phyloP scores from a whole-genome alignment of 1,140 invertebrate species.

The Zaprionus gabonicus region DNA sequence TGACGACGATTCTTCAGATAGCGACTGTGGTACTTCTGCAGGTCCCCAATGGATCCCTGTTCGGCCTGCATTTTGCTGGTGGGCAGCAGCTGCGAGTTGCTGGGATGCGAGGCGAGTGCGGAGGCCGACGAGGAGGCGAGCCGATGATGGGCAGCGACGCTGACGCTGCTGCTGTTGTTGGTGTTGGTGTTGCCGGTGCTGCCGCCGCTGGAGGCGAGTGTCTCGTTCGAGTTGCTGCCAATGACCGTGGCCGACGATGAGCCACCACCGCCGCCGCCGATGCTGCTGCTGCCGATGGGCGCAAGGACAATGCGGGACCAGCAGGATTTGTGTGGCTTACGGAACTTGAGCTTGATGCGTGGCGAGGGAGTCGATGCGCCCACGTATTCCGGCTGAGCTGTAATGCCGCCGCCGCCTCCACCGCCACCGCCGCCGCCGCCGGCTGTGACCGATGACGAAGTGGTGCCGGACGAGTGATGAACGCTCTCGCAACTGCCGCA shows the following conservation, averaged over 20 bases:
- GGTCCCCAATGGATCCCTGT: slow-evolving; percentile 93
- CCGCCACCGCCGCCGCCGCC: slow-evolving; percentile 19
- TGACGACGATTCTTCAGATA: slow-evolving; percentile 92
- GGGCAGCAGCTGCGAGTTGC: slow-evolving; percentile 84
- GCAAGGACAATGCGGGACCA: slow-evolving; percentile 79
- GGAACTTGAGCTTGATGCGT: slow-evolving; percentile 80
- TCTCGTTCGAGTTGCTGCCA: slow-evolving; percentile 81
- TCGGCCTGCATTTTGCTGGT: slow-evolving; percentile 92
- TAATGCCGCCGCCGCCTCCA: neutral
- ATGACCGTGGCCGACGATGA: slow-evolving; percentile 69
- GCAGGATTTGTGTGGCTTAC: slow-evolving; percentile 80
- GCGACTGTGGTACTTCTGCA: slow-evolving; percentile 93
- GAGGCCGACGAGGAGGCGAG: slow-evolving; percentile 74
- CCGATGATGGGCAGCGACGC: slow-evolving; percentile 68
- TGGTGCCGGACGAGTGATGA: slow-evolving; percentile 68
- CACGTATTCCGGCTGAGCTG: slow-evolving; percentile 50
- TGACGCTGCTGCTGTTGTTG: slow-evolving; percentile 80
- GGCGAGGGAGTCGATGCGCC: slow-evolving; percentile 80
- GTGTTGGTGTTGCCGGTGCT: slow-evolving; percentile 68
- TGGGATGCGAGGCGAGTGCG: slow-evolving; percentile 69
- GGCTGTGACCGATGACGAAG: slow-evolving; percentile 56
- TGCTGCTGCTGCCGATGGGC: slow-evolving; percentile 58
- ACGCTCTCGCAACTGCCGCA: slow-evolving; percentile 81
- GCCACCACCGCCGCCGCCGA: slow-evolving; percentile 37
- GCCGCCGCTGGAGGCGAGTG: slow-evolving; percentile 63